These are phyloP conservation scores for Syngnathus typhle DNA, from an alignment of 2,113 vertebrate genomes.

Conservation along the genomic window DNA sequence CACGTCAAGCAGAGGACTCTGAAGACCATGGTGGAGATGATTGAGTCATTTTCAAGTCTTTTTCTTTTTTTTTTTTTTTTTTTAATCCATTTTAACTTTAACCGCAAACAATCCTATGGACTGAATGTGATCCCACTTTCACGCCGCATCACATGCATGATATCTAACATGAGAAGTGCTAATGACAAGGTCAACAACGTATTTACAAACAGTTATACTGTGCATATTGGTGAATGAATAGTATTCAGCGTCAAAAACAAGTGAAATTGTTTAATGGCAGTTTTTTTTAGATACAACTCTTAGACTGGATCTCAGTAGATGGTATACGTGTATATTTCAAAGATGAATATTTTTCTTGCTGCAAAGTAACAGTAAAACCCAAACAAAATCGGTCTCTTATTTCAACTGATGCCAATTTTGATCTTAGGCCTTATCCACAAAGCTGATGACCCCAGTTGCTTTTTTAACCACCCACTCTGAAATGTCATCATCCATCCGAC, in stretches of 20 bases:
- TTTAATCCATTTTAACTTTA: neutral
- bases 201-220: neutral
- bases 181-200: neutral
- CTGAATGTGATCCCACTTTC: neutral
- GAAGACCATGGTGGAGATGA: conserved; percentile 60
- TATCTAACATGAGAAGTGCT: neutral
- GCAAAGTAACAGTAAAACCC: too few relatives aligned
- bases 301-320: neutral
- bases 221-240: neutral
- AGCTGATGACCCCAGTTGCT: too few relatives aligned
- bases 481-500: too few relatives aligned
- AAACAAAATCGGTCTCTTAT: too few relatives aligned
- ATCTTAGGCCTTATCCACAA: too few relatives aligned
- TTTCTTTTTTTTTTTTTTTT: neutral
- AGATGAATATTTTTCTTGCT: too few relatives aligned
- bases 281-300: neutral
- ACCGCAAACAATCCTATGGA: neutral
- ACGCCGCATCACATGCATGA: neutral
- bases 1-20: conserved; percentile 45
- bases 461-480: too few relatives aligned
- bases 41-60: conserved; percentile 19
- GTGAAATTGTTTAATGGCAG: neutral
- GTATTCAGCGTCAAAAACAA: neutral
- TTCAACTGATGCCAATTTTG: too few relatives aligned
- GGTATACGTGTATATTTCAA: neutral